Evolutionary conservation across 1,140 invertebrate genomes (phyloP), one percentile per base, ranked within the genome.

Genomic region (Akabosia matsudoensis): DNA sequence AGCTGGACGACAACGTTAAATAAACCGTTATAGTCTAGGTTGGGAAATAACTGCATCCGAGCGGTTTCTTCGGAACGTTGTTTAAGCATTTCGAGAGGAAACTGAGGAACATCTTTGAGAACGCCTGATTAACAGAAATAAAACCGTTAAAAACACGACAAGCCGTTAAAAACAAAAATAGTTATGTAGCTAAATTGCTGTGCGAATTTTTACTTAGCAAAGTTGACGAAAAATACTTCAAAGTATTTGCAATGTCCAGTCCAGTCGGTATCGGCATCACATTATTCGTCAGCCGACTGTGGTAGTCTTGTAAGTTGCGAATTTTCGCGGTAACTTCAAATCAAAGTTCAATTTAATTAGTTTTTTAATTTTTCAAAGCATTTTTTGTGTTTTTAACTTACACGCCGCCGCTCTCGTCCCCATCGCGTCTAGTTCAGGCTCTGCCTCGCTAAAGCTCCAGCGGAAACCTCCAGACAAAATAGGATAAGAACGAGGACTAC

Each of bases 151-250:
- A 3, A 45, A 34, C 45, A 24, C n/a, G 52, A 26, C 54, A 1
- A 76, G 22, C 14, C 64, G 1, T 28, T 37, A 33, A 2, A 24
- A 14, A 34, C 22, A 70, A 30, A 51, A 7, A 14, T 16, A 24
- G 26, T 22, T 10, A 22, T 14, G 28, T 45, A 22, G 14, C 33
- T 10, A 45, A 4, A 26, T 51, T 51, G 4, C 45, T 22, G 18
- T 3, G n/a, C 10, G 3, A 72, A 72, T 34, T 51, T n/a, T 90
- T 90, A 98, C 97, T 93, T 81, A 99, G 87, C 74, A 99, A 88
- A 70, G 95, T 97, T 88, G 97, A 95, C 31, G 96, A 97, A 86
- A 99, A 99, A 86, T 97, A 98, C 85, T 98, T 97, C 82, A 99
- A 89, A 74, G 96, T 98, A 84, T 96, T 97, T 72, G 95, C 94